These are phyloP conservation scores for Papilio xuthus DNA, from an alignment of 1,140 invertebrate genomes.

Conservation along the genomic window DNA sequence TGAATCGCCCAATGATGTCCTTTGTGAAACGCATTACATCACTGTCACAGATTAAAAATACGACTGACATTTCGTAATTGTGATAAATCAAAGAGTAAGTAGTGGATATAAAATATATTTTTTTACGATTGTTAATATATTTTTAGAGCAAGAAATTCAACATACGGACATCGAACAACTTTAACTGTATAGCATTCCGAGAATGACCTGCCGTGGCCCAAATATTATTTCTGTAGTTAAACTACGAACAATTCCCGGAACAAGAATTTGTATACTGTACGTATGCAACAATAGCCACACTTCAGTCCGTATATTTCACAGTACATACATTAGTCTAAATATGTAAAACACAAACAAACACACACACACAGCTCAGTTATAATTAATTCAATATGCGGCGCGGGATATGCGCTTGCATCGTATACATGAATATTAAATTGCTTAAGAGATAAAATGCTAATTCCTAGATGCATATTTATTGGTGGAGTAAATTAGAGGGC, in stretches of 20 bases:
- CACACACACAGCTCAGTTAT: conserved; percentile 45
- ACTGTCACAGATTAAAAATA: not conserved
- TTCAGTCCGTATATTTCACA: conserved; percentile 35
- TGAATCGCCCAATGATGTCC: not conserved
- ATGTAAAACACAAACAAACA: conserved; percentile 42
- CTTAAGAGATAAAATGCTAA: conserved; percentile 78
- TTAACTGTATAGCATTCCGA: not conserved
- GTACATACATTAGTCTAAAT: conserved; percentile 40
- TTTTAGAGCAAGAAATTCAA: not conserved
- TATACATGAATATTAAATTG: conserved; percentile 77
- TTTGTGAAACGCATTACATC: not conserved
- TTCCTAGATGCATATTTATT: conserved; percentile 69
- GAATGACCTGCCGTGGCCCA: not conserved
- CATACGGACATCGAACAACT: not conserved
- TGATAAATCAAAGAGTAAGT: not conserved
- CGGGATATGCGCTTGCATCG: conserved; percentile 65
- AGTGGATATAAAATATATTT: not conserved
- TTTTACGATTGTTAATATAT: not conserved
- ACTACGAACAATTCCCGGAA: not conserved
- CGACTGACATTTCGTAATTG: not conserved
- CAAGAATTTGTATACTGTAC: conserved; percentile 28
- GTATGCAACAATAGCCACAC: conserved; percentile 10
- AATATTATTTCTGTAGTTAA: conserved; percentile 6
- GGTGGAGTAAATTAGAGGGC: conserved; percentile 57
- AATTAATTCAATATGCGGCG: conserved; percentile 71